These are phyloP conservation scores for Punctoribates punctum DNA, from an alignment of 2,888 invertebrate species.

Conservation along the genomic window DNA sequence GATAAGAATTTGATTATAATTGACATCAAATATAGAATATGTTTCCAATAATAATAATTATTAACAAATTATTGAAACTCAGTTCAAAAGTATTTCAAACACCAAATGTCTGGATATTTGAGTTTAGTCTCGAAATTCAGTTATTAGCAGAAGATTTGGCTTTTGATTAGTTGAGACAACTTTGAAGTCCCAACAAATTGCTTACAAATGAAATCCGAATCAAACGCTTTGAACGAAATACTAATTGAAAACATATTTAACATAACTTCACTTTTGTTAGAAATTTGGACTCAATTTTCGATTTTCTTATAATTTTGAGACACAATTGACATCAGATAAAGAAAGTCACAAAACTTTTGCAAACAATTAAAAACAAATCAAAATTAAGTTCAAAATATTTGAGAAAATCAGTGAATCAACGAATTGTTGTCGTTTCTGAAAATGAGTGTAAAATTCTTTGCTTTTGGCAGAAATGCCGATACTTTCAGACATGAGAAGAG, in stretches of 20 bases:
- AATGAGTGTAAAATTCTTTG: not conserved
- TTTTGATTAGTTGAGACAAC: not conserved
- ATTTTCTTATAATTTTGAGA: not conserved
- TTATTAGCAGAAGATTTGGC: no score
- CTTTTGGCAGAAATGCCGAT: not conserved
- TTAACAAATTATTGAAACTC: not conserved
- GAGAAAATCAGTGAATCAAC: no score
- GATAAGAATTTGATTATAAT: not conserved
- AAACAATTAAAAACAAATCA: no score
- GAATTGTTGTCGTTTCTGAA: not conserved
- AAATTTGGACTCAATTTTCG: not conserved
- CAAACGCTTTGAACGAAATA: not conserved
- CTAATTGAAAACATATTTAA: not conserved
- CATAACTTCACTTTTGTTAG: not conserved
- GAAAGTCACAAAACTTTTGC: no score
- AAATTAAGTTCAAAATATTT: no score
- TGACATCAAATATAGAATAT: not conserved
- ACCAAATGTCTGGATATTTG: no score
- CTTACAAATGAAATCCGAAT: not conserved
- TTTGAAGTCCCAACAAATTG: not conserved
- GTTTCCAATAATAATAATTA: not conserved
- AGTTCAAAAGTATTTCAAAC: not conserved
- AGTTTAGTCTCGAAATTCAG: no score
- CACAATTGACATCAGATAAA: no score
- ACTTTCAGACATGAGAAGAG: not conserved